Evolutionary conservation across 2,113 vertebrate species (phyloP), one percentile per base, ranked within the genome.

Genomic region (Sphyrna mokarran): DNA sequence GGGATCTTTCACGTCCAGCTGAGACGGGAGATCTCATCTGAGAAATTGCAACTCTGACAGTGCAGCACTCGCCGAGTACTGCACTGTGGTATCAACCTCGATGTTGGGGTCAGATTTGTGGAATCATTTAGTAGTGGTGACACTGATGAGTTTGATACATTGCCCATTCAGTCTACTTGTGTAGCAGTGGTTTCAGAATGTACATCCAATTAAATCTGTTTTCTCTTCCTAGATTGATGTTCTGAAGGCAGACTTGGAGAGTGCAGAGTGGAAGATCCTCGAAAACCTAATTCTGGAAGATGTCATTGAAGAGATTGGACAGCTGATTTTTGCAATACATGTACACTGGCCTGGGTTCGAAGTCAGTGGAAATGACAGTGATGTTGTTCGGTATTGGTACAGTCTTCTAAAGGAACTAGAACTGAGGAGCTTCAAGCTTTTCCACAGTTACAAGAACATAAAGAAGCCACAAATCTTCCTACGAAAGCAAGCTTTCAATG

Each of bases 321-420:
- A 99, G 97, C 97, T 99, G 96, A 96, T 99, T 69, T 96, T 99
- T 83, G 98, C 99, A 97, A 97, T 99, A 83, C 99, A 99, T 96
- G 97, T 99, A 95, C 99, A 99, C 97, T 99, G 99, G 99, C 98
- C 99, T 0, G 99, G 99, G 2, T 99, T 99, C 33, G 99, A 99
- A 96, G 98, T 99, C 96, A 97, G 98, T 0, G 99, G 99, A n/a
- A 98, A 98, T 0, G 98, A 99, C 96, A 98, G 98, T 33, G 97
- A 97, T 0, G 98, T 99, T 80, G 98, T 99, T 86, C 97, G 99
- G 33, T 99, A 98, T 96, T 99, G 99, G 99, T 99, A 98, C 97
- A 99, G 99, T 96, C 97, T 99, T 95, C 98, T 99, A 26, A 98
- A 98, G 96, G 99, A 99, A 95, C 97, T 99, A 29, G 98, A 99